Evolutionary conservation across 2,113 vertebrate species (phyloP).

Genomic region (Lathamus discolor): DNA sequence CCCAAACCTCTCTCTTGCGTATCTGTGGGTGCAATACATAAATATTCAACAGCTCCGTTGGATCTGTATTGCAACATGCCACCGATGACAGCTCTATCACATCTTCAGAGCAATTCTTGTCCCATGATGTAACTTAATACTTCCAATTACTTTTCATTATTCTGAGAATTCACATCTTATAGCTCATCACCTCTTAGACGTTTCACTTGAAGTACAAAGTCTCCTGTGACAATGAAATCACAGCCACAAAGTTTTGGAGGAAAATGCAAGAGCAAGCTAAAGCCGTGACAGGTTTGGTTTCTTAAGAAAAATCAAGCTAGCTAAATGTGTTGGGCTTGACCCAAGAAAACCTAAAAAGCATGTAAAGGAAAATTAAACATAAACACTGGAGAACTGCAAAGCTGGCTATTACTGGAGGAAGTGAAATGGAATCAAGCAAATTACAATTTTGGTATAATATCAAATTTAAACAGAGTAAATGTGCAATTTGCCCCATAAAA

Average conservation of each 20-base stretch:
- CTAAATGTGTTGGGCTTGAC: background rate
- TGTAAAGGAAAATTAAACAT: background rate
- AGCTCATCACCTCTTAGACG: background rate
- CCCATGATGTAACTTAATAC: background rate
- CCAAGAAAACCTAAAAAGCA: background rate
- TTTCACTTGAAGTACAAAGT: background rate
- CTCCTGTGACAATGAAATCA: background rate
- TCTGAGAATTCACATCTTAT: background rate
- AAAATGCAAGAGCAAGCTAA: background rate
- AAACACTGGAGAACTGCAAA: background rate
- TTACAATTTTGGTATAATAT: background rate
- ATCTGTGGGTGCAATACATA: background rate
- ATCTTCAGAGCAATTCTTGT: background rate
- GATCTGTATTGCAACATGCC: background rate
- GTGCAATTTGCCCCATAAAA: background rate
- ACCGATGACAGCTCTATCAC: background rate
- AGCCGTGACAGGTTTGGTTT: background rate
- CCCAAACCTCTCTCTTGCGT: background rate
- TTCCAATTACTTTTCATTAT: background rate
- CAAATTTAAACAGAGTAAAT: background rate
- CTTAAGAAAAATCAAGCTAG: background rate
- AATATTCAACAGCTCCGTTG: background rate
- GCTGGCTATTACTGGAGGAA: background rate
- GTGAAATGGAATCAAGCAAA: rapidly evolving
- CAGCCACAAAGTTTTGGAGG: background rate